Base-by-base conservation (phyloP, 2,888 invertebrate species). In the Aplocera efformata region DNA sequence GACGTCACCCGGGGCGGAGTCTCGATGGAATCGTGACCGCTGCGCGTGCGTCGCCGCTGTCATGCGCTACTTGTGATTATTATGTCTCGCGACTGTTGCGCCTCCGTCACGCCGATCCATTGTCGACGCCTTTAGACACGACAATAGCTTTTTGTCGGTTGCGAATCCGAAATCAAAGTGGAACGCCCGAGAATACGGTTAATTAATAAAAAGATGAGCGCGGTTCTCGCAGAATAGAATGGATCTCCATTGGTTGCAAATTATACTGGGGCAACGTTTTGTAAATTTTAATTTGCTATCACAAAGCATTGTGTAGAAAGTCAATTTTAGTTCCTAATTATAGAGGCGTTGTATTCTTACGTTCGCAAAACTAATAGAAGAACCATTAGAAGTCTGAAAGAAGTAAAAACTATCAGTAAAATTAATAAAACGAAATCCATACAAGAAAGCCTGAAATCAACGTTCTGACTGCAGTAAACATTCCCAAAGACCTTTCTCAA, bases 41-140 rank as follows among this genome's bases (percentile, higher is more conserved):
- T 52, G 78, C 81, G 84, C 81, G 80, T 80, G 83, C 78, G 70
- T 66, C 58, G 63, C 60, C 66, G 68, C 67, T 78, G 75, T 79
- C 79, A 83, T 81, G 82, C 75, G 76, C 81, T 78, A 79, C 81
- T 80, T 76, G 72, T 74, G 73, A 83, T 82, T 79, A 79, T 79
- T 72, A 72, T 75, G 79, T 79, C 74, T 75, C 67, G 69, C 66
- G 72, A 68, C 73, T 76, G 70, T 77, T 66, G 71, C 72, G 72
- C 68, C 72, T 63, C 67, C 63, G 68, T 72, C 74, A 74, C 74
- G 72, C 57, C 60, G 49, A 52, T 59, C 56, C 39, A 66, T 67
- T 73, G 63, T 50, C 28, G 34, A 40, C 33, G 25, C 43, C 44
- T 37, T 33, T 33, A 49, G 48, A 53, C 49, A 53, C 52, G 45